These are phyloP conservation scores for Falco rusticolus DNA, from an alignment of 2,797 vertebrate species.

Conservation along the genomic window DNA sequence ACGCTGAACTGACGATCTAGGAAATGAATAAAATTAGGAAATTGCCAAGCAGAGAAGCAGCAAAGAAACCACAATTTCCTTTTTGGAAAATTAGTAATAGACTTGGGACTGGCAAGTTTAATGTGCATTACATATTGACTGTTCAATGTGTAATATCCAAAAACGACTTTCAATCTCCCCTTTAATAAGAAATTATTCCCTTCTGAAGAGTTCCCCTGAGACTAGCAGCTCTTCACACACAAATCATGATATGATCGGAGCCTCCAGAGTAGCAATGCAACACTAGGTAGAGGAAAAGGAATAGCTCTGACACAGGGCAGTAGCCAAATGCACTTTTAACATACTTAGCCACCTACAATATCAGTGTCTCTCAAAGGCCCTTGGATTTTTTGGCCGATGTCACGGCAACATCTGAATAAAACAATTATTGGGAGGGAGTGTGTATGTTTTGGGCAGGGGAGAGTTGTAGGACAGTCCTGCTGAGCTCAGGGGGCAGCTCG, in stretches of 20 bases:
- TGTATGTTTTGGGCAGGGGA: not conserved
- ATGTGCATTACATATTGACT: not conserved
- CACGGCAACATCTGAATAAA: not conserved
- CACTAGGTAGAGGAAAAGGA: not conserved
- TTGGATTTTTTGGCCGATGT: not conserved
- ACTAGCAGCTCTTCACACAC: not conserved
- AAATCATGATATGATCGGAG: not conserved
- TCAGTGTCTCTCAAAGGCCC: not conserved
- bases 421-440: not conserved
- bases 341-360: not conserved
- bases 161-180: not conserved
- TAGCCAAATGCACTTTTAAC: not conserved
- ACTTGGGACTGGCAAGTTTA: not conserved
- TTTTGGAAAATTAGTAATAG: not conserved
- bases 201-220: not conserved
- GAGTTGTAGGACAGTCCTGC: not conserved
- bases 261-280: not conserved
- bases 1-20: conserved; percentile 18
- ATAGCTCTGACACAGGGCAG: not conserved
- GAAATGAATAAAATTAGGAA: conserved; percentile 47
- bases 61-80: not conserved
- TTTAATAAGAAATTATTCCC: not conserved
- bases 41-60: not conserved
- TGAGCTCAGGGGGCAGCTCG: not conserved
- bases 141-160: not conserved